Evolutionary conservation across 2,113 vertebrate genomes (phyloP).

Genomic region (Equus przewalskii): DNA sequence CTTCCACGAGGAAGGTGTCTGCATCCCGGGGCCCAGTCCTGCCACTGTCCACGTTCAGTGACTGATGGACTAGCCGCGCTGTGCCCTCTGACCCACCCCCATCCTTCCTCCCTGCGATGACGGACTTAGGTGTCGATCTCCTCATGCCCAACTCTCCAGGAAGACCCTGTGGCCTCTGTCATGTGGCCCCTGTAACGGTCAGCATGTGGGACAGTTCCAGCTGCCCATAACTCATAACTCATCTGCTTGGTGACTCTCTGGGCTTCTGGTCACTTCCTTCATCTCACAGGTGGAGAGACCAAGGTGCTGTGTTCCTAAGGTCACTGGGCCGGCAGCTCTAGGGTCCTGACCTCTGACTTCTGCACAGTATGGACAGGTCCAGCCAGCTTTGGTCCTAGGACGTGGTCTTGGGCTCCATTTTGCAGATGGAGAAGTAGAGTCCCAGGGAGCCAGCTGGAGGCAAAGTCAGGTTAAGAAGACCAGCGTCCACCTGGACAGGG

Average conservation of each 20-base stretch:
- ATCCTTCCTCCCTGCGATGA: neutral
- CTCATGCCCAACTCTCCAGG: rapidly evolving
- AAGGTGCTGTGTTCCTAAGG: neutral
- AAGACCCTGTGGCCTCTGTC: neutral
- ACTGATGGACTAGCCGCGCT: neutral
- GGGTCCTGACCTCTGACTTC: neutral
- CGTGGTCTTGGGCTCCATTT: neutral
- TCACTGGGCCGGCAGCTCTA: neutral
- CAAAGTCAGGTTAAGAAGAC: neutral
- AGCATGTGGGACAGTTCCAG: neutral
- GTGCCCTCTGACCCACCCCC: neutral
- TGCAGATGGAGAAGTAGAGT: neutral
- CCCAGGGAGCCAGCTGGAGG: neutral
- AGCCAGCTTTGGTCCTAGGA: neutral
- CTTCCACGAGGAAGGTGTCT: neutral
- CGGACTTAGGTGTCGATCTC: neutral
- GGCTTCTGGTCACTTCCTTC: neutral
- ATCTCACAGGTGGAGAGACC: neutral
- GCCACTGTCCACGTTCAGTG: neutral
- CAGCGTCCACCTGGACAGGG: too few relatives aligned
- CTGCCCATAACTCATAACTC: neutral
- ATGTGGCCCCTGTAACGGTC: neutral
- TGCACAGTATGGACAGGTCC: neutral
- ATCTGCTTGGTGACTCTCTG: neutral
- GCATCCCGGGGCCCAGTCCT: neutral